phyloP scores from a whole-genome alignment of 2,888 invertebrate species.

The Plagodis dolabraria region DNA sequence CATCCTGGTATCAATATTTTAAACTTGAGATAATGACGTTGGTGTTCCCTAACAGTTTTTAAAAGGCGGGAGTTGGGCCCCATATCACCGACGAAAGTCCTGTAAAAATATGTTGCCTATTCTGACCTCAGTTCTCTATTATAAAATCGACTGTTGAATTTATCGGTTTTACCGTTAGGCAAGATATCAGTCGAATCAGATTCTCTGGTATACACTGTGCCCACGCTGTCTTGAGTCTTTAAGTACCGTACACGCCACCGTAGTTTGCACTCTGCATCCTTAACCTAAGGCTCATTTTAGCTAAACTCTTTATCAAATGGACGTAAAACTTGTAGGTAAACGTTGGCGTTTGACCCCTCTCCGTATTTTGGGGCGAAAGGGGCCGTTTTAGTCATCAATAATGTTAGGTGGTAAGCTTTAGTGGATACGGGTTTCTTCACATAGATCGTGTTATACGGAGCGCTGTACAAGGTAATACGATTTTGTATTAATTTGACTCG shows the following conservation, averaged over 20 bases:
- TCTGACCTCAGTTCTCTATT: too few species aligned
- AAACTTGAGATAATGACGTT: too few species aligned
- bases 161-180: too few species aligned
- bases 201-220: conserved; percentile 39
- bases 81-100: too few species aligned
- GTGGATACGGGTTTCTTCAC: conserved; percentile 62
- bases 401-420: conserved; percentile 77
- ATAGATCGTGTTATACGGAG: conserved; percentile 39
- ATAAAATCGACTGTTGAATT: too few species aligned
- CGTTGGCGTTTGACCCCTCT: conserved; percentile 82
- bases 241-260: conserved; percentile 25
- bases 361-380: conserved; percentile 62
- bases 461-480: conserved; percentile 28
- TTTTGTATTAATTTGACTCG: not conserved
- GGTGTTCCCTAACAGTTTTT: too few species aligned
- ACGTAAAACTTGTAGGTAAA: conserved; percentile 54
- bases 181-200: too few species aligned
- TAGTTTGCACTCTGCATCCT: conserved; percentile 38
- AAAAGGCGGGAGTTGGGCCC: too few species aligned
- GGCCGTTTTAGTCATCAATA: conserved; percentile 81
- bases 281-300: conserved; percentile 19
- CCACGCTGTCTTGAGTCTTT: conserved; percentile 40
- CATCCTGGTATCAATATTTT: too few species aligned
- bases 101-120: too few species aligned
- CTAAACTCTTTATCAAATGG: conserved; percentile 18